Evolutionary conservation across 2,888 invertebrate species (phyloP).

Genomic region (Lapara coniferarum): DNA sequence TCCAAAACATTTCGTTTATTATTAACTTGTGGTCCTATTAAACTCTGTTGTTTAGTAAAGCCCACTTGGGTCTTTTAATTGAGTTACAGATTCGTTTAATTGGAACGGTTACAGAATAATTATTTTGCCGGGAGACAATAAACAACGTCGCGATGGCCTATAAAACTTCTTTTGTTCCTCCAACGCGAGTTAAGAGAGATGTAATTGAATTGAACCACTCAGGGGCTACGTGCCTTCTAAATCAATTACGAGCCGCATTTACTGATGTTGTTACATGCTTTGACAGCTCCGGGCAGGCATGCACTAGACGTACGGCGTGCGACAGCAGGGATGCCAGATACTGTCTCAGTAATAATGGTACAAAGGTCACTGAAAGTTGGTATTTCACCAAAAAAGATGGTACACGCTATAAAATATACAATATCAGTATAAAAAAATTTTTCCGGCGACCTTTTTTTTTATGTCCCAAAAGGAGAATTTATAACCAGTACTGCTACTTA

Average conservation of each 20-base stretch:
- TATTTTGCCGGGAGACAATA: slow-evolving; percentile 41
- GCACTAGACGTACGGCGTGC: slow-evolving; percentile 25
- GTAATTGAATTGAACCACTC: slow-evolving; percentile 53
- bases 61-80: slow-evolving; percentile 32
- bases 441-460: no score
- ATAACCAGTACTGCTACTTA: no score
- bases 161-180: slow-evolving; percentile 42
- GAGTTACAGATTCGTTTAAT: slow-evolving; percentile 38
- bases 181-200: slow-evolving; percentile 39
- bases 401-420: no score
- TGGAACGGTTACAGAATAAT: slow-evolving; percentile 35
- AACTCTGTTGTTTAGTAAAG: slow-evolving; percentile 27
- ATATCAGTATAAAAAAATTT: no score
- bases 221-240: slow-evolving; percentile 45
- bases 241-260: slow-evolving; percentile 59
- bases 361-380: no score
- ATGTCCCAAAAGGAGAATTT: no score
- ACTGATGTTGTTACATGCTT: slow-evolving; percentile 56
- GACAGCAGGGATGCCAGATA: no score
- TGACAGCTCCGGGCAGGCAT: slow-evolving; percentile 53
- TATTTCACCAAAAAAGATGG: no score
- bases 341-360: no score
- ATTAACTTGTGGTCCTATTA: slow-evolving; percentile 33
- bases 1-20: slow-evolving; percentile 35
- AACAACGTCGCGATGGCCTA: slow-evolving; percentile 38